Evolutionary conservation across 2,113 vertebrate genomes (phyloP), one percentile per base, ranked within the genome.

Genomic region (Cryptoleucopteryx plumbea): DNA sequence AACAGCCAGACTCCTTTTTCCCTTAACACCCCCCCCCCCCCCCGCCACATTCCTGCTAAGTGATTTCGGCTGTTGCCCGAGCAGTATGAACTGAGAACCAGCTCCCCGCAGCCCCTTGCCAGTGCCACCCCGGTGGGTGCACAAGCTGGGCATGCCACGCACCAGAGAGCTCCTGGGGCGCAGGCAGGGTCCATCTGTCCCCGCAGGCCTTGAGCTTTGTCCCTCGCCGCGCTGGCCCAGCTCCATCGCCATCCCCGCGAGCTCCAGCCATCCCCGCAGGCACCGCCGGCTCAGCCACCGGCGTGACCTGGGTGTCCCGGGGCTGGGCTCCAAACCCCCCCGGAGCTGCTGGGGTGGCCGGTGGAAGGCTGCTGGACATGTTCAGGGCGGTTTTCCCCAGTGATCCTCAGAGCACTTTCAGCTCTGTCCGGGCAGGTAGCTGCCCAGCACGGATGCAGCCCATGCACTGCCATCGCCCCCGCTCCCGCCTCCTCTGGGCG

Each of bases 401-500:
- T 45, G 66, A 79, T 11, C 32, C 20, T n/a, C 17, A 5, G 26
- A 40, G 52, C 9, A 4, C 52, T 25, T 71, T 67, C 48, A 67
- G 66, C 74, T 85, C 27, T 0, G 27, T 55, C 53, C 48, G 2
- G 3, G 55, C 53, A 66, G 70, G 90, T 93, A 29, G 0, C n/a
- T 74, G 86, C 66, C 26, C 3, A 2, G 77, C 53, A 71, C 34
- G 83, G 80, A 78, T 13, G 34, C 72, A 92, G 80, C 88, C 77
- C 75, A 73, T 0, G 11, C 59, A 29, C n/a, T 0, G 2, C 55
- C 1, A 0, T 38, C 38, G 26, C n/a, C n/a, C n/a, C 20, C 13
- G 12, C 26, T 29, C 55, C 61, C 16, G 0, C 42, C 65, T 72
- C 58, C 79, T 73, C 67, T 1, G 1, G 68, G 59, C 10, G 7